Percentiles rank a stretch among this genome's conserved stretches.
Conservation (phyloP, 1,140 invertebrate species). For the Neodiprion lecontei region DNA sequence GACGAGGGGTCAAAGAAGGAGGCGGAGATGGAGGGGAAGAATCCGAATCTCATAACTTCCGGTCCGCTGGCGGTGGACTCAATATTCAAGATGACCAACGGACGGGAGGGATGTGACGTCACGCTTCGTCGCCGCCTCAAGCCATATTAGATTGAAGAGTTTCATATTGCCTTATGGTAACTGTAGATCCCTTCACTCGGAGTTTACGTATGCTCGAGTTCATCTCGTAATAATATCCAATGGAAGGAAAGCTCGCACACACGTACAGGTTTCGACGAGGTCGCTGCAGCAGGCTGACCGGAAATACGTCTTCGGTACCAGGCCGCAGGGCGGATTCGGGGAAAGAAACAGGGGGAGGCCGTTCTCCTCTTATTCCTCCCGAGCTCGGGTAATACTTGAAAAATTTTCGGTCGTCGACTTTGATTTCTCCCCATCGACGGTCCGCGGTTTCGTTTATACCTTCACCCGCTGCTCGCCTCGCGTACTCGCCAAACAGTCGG, state of each 20-base stretch:
- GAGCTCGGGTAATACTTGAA: no score
- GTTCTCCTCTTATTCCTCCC: no score
- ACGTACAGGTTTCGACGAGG: neutral
- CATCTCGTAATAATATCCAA: conserved; percentile 50
- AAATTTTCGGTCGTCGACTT: no score
- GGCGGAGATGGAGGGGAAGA: conserved; percentile 40
- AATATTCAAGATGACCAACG: conserved; percentile 62
- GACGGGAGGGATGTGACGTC: conserved; percentile 57
- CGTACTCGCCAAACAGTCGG: conserved; percentile 43
- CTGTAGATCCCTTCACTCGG: conserved; percentile 27
- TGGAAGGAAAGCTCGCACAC: conserved; percentile 16
- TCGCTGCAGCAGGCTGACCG: neutral
- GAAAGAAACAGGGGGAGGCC: conserved; percentile 6
- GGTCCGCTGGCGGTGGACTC: conserved; percentile 54
- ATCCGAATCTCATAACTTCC: conserved; percentile 62
- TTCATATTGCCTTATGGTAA: conserved; percentile 50
- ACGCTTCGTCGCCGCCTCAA: conserved; percentile 59
- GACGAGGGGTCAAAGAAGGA: neutral
- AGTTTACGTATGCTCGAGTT: conserved; percentile 51
- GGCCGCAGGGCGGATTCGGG: conserved; percentile 14
- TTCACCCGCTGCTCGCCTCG: no score
- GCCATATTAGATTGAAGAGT: conserved; percentile 60
- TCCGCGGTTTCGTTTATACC: conserved; percentile 17
- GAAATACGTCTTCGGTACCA: conserved; percentile 12
- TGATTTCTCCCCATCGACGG: no score